phyloP scores from a whole-genome alignment of 2,113 vertebrate genomes.

The Serinus canaria region DNA sequence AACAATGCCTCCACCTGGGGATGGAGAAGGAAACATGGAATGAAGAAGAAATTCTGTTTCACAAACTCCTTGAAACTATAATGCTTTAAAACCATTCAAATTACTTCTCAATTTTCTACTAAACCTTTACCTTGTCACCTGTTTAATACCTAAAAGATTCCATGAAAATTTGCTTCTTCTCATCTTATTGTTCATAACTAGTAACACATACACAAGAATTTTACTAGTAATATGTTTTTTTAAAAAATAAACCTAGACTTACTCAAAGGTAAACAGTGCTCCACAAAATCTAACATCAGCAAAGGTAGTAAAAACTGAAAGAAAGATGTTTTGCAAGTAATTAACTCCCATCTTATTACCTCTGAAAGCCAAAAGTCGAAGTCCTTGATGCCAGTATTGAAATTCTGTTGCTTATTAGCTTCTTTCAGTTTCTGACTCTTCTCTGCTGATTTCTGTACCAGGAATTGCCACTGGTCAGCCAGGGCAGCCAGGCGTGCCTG shows the following conservation, averaged over 20 bases:
- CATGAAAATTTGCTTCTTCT: neutral
- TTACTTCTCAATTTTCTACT: neutral
- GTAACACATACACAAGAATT: neutral
- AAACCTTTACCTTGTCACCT: neutral
- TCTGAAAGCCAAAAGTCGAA: conserved; percentile 99
- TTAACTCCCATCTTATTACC: conserved; percentile 67
- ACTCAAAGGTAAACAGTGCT: neutral
- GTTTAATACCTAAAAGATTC: neutral
- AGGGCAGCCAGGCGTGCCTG: conserved; percentile 88
- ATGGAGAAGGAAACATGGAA: neutral
- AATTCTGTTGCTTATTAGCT: conserved; percentile 98
- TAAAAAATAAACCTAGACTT: neutral
- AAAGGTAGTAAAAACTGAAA: neutral
- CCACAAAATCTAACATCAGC: neutral
- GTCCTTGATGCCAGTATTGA: conserved; percentile 99
- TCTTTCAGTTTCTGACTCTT: conserved; percentile 99
- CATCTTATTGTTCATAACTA: neutral
- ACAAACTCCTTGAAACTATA: neutral
- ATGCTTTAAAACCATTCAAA: neutral
- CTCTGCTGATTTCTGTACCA: conserved; percentile 96
- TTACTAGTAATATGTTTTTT: neutral
- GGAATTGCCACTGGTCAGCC: conserved; percentile 98
- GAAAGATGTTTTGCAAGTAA: neutral
- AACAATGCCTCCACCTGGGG: conserved; percentile 93
- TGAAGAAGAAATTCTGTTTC: neutral